Evolutionary conservation across 2,113 vertebrate genomes (phyloP).

Genomic region (Coregonus clupeaformis): DNA sequence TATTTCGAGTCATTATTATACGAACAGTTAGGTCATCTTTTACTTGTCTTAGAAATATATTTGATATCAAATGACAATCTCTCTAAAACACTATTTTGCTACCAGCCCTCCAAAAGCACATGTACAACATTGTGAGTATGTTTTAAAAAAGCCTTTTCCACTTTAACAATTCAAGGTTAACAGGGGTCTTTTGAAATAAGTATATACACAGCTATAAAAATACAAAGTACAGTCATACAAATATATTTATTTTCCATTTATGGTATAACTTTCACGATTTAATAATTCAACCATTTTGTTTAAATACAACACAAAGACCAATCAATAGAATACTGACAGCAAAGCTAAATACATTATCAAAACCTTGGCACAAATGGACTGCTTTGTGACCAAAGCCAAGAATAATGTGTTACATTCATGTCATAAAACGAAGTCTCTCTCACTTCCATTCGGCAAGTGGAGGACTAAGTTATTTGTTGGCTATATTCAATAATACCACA

Average conservation of each 20-base stretch:
- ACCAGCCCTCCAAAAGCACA: slow-evolving; percentile 62
- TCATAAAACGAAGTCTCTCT: slow-evolving; percentile 52
- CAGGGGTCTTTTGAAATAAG: slow-evolving; percentile 69
- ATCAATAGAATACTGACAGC: slow-evolving; percentile 68
- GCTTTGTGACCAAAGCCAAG: slow-evolving; percentile 66
- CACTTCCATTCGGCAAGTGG: slow-evolving; percentile 27
- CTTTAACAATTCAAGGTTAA: slow-evolving; percentile 68
- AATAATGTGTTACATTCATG: slow-evolving; percentile 71
- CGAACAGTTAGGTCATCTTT: slow-evolving; percentile 48
- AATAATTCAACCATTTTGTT: slow-evolving; percentile 67
- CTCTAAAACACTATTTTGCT: slow-evolving; percentile 70
- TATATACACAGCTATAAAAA: slow-evolving; percentile 79
- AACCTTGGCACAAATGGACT: slow-evolving; percentile 69
- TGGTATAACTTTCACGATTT: slow-evolving; percentile 76
- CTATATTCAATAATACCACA: slow-evolving; percentile 62
- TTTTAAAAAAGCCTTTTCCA: slow-evolving; percentile 59
- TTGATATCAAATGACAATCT: slow-evolving; percentile 68
- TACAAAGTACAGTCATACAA: slow-evolving; percentile 82
- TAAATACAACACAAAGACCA: slow-evolving; percentile 77
- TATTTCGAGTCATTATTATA: slow-evolving; percentile 33
- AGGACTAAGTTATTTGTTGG: slow-evolving; percentile 53
- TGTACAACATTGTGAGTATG: slow-evolving; percentile 66
- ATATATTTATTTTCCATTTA: slow-evolving; percentile 83
- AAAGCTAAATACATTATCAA: slow-evolving; percentile 67
- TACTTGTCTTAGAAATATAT: slow-evolving; percentile 44